Conservation (phyloP, 2,888 invertebrate genomes). For the Leptarthrus brevirostris region DNA sequence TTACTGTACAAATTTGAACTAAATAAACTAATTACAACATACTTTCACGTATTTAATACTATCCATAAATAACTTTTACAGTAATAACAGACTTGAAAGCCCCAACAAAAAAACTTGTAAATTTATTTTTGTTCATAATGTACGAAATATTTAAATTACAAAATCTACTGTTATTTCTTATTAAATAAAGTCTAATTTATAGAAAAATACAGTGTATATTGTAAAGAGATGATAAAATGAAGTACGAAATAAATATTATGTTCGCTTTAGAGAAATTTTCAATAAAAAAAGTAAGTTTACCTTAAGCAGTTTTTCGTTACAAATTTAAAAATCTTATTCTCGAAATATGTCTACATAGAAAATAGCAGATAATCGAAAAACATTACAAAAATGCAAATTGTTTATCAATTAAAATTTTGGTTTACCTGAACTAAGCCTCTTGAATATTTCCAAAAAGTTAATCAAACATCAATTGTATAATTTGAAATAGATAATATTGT, state of each 20-base stretch:
- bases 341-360: too few relatives aligned
- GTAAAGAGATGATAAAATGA: not conserved
- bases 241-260: not conserved
- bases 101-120: conserved; percentile 12
- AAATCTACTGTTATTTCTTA: conserved; percentile 41
- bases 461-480: too few relatives aligned
- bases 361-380: too few relatives aligned
- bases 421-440: not conserved
- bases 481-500: too few relatives aligned
- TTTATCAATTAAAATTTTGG: not conserved
- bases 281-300: too few relatives aligned
- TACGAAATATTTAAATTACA: conserved; percentile 39
- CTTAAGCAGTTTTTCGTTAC: too few relatives aligned
- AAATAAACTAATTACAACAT: conserved; percentile 34
- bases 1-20: conserved; percentile 35
- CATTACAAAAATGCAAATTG: too few relatives aligned
- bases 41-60: conserved; percentile 19
- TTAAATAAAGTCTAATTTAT: conserved; percentile 19
- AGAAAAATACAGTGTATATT: not conserved
- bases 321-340: too few relatives aligned
- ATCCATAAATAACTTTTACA: conserved; percentile 14
- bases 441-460: not conserved
- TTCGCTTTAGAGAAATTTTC: not conserved
- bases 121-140: not conserved
- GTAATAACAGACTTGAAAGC: conserved; percentile 23